Base-by-base conservation (phyloP, 2,797 vertebrate species). In the Cossypha polioptera region DNA sequence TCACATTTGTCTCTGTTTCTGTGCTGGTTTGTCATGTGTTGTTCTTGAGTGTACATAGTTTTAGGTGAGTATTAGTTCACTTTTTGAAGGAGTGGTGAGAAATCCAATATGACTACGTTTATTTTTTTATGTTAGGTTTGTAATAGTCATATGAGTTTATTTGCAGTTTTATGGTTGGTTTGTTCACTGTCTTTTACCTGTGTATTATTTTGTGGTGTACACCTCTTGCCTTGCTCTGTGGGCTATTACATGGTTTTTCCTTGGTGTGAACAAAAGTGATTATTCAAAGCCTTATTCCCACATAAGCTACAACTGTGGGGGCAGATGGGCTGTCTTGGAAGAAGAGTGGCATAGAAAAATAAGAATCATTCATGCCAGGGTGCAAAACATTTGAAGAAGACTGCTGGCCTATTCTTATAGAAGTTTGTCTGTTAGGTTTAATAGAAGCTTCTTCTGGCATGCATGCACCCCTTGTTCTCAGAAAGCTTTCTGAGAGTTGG, bases 181-280 rank as follows among this genome's bases (percentile, higher is more conserved):
- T 80, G 2, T 22, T 89, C 4, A 35, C 6, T 33, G 22, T 33
- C 16, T 88, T 84, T 58, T 48, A 42, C 28, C 5, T 51, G 12
- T 45, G n/a, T 73, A 51, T 78, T 65, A 28, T 63, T 87, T 76
- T 36, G 40, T n/a, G 12, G 9, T 72, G 15, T 33, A 5, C 33
- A n/a, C 6, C 11, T 90, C 25, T 86, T 65, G 15, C 7, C 73
- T 93, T 75, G 10, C 21, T 72, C 7, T 20, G 3, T 13, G 4
- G 9, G 7, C 8, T 79, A 3, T 50, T 42, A n/a, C 2, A 4
- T 40, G 14, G 0, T 53, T 61, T 67, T 68, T 40, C 8, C 26
- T 73, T 0, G 0, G 8, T 45, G 16, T 31, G 26, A 74, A 24
- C 19, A 35, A 58, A 53, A 2, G 2, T 4, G 7, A 8, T n/a